These are phyloP conservation scores for Cotesia chilonis DNA, from an alignment of 1,140 invertebrate species.

Conservation along the genomic window DNA sequence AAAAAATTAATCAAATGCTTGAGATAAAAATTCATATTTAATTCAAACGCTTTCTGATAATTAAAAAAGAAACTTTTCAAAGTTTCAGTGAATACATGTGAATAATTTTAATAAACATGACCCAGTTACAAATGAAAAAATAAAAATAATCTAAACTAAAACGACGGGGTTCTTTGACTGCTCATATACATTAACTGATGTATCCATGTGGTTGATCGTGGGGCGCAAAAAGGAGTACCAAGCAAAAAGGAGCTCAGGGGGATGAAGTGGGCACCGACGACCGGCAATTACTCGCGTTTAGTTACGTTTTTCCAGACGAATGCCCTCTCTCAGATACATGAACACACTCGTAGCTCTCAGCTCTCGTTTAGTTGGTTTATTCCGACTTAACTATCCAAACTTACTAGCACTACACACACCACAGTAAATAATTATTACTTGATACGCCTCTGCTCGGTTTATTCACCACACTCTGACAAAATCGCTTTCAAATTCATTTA, in stretches of 20 bases:
- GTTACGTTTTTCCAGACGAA: constrained; percentile 66
- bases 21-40: too few species aligned
- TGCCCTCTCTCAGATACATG: constrained; percentile 63
- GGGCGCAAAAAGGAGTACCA: background rate
- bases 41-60: too few species aligned
- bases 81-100: too few species aligned
- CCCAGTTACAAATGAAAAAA: too few species aligned
- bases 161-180: constrained; percentile 8
- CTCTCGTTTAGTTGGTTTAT: constrained; percentile 36
- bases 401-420: constrained; percentile 49
- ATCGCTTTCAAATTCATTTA: background rate
- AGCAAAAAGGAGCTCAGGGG: background rate
- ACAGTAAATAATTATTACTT: background rate
- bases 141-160: too few species aligned
- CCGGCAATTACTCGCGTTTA: constrained; percentile 66
- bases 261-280: constrained; percentile 36
- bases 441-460: too few species aligned
- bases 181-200: background rate
- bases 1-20: too few species aligned
- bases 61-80: too few species aligned
- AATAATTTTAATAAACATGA: too few species aligned
- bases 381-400: constrained; percentile 61
- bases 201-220: background rate
- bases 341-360: constrained; percentile 56
- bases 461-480: background rate